These are phyloP conservation scores for Leontopithecus rosalia DNA, from an alignment of 2,797 vertebrate genomes.

Conservation along the genomic window DNA sequence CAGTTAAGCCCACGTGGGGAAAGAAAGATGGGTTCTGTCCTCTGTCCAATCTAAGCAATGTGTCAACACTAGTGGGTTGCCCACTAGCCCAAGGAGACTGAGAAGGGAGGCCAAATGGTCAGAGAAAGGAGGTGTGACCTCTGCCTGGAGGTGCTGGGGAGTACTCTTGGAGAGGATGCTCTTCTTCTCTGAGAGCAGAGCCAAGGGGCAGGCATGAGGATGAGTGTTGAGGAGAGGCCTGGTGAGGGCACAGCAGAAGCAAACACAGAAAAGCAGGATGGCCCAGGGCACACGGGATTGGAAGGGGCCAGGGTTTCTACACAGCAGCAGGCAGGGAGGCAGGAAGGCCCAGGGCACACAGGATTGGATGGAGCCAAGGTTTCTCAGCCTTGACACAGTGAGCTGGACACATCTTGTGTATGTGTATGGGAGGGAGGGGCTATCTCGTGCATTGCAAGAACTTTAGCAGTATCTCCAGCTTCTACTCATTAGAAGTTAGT, in stretches of 20 bases:
- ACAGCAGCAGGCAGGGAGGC: not conserved
- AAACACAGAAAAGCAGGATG: not conserved
- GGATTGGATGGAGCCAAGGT: not conserved
- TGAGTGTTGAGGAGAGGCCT: not conserved
- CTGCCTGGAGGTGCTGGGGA: not conserved
- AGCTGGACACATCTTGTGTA: not conserved
- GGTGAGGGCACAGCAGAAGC: not conserved
- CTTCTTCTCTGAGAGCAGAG: not conserved
- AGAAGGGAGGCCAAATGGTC: not conserved
- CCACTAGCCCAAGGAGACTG: not conserved
- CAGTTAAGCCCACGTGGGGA: not conserved
- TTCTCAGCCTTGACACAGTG: not conserved
- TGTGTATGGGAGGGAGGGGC: not conserved
- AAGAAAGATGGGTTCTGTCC: not conserved
- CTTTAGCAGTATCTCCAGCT: not conserved
- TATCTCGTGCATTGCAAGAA: no score
- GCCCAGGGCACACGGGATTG: rapidly evolving
- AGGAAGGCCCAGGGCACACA: not conserved
- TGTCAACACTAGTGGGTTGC: not conserved
- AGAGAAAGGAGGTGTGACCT: not conserved
- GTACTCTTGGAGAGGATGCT: not conserved
- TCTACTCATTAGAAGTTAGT: not conserved
- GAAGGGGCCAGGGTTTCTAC: not conserved
- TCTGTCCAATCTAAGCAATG: not conserved
- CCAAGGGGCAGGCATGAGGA: no score